A percentile compares a stretch with the other conserved stretches of the same genome.
Conservation (phyloP, 2,888 invertebrate species). For the Drosophila demipolita region DNA sequence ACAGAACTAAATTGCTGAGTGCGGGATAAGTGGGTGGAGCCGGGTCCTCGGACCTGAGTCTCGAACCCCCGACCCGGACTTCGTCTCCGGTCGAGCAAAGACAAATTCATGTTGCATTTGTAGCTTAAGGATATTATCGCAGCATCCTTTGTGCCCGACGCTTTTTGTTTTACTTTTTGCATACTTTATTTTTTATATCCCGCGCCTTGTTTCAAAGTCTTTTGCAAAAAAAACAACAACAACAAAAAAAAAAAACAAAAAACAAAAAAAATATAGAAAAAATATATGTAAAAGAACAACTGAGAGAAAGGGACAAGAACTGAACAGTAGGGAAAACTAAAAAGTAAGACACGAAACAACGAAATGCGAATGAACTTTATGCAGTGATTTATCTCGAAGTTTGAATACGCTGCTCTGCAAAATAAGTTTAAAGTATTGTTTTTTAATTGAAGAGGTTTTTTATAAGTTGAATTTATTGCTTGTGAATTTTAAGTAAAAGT, state of each 20-base stretch:
- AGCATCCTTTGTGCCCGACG: slow-evolving; percentile 71
- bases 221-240: slow-evolving; percentile 33
- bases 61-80: slow-evolving; percentile 1
- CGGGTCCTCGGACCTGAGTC: slow-evolving; percentile 11
- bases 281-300: background rate
- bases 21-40: slow-evolving; percentile 36
- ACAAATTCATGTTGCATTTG: slow-evolving; percentile 80
- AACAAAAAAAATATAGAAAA: background rate
- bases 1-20: slow-evolving; percentile 53
- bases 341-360: slow-evolving; percentile 22
- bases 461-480: background rate
- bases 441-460: background rate
- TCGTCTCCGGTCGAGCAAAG: slow-evolving; percentile 58
- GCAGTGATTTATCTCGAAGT: background rate
- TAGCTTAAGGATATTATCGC: slow-evolving; percentile 80
- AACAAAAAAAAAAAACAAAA: slow-evolving; percentile 13
- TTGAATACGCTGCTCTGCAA: slow-evolving; percentile 3
- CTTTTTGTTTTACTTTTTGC: slow-evolving; percentile 73
- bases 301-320: background rate
- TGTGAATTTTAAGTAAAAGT: background rate
- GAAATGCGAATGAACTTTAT: slow-evolving; percentile 1
- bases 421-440: background rate
- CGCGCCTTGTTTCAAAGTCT: slow-evolving; percentile 61
- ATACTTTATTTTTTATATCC: slow-evolving; percentile 59
- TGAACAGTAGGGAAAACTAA: slow-evolving; percentile 27